Conservation (phyloP, 2,797 vertebrate genomes). For the Threskiornis aethiopicus region DNA sequence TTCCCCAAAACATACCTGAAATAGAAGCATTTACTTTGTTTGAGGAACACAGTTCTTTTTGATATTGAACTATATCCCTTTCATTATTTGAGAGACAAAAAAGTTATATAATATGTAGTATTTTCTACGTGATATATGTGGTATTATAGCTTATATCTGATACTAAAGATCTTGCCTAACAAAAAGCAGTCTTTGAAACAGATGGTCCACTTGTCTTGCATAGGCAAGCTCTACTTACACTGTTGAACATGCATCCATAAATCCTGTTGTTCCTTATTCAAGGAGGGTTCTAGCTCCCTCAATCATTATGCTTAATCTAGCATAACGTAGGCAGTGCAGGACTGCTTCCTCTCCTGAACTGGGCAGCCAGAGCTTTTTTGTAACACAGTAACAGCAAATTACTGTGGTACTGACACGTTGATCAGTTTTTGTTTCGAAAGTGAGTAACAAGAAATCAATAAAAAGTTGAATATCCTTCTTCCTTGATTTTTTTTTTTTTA, state of each 20-base stretch:
- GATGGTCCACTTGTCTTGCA: not conserved
- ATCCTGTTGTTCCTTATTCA: not conserved
- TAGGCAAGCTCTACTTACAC: not conserved
- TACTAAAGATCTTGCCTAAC: not conserved
- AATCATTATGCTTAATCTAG: not conserved
- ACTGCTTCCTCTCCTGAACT: not conserved
- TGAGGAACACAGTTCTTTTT: not conserved
- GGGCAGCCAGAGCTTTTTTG: not conserved
- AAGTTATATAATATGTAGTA: not conserved
- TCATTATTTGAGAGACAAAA: not conserved
- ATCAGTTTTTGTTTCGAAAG: not conserved
- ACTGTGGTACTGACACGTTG: not conserved
- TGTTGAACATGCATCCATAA: not conserved
- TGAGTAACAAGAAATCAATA: not conserved
- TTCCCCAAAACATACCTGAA: not conserved
- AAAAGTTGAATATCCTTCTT: not conserved
- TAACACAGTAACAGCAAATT: not conserved
- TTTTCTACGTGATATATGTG: not conserved
- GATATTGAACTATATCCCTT: not conserved
- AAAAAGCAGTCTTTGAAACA: not conserved
- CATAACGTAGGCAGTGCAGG: fast-evolving
- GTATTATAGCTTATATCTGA: not conserved
- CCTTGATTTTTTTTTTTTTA: not conserved
- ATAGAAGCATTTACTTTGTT: not conserved
- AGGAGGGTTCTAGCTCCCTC: not conserved